A percentile compares a stretch with the other conserved stretches of the same genome.
Evolutionary conservation across 2,113 vertebrate species (phyloP).

Genomic region (Callaeas wilsoni): DNA sequence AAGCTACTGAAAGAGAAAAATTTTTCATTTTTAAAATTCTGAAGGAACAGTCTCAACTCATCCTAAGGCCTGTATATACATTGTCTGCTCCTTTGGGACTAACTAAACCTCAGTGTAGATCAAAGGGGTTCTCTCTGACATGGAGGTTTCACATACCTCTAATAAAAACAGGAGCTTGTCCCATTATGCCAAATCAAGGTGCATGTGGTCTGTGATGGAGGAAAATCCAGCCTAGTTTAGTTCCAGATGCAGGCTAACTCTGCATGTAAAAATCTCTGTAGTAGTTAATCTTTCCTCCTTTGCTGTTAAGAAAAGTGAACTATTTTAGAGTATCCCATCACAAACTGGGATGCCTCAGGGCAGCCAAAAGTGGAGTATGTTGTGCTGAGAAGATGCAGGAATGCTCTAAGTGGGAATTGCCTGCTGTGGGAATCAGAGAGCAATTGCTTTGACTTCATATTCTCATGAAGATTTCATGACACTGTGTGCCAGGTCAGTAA

Average conservation of each 20-base stretch:
- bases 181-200: not conserved
- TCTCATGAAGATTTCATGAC: not conserved
- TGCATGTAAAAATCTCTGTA: not conserved
- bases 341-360: not conserved
- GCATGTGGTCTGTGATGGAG: not conserved
- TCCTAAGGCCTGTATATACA: not conserved
- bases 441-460: not conserved
- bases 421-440: not conserved
- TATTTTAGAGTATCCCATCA: not conserved
- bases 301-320: not conserved
- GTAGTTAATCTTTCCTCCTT: not conserved
- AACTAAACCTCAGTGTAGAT: not conserved
- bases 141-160: not conserved
- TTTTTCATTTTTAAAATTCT: not conserved
- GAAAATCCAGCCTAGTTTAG: not conserved
- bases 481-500: not conserved
- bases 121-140: fast-evolving
- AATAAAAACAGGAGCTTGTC: not conserved
- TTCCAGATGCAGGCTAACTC: not conserved
- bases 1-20: not conserved
- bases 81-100: not conserved
- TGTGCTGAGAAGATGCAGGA: not conserved
- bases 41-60: not conserved
- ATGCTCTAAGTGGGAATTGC: not conserved
- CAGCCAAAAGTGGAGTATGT: not conserved